A percentile compares a stretch with the other conserved stretches of the same genome.
Evolutionary conservation across 2,797 vertebrate species (phyloP).

Genomic region (Pterois miles): DNA sequence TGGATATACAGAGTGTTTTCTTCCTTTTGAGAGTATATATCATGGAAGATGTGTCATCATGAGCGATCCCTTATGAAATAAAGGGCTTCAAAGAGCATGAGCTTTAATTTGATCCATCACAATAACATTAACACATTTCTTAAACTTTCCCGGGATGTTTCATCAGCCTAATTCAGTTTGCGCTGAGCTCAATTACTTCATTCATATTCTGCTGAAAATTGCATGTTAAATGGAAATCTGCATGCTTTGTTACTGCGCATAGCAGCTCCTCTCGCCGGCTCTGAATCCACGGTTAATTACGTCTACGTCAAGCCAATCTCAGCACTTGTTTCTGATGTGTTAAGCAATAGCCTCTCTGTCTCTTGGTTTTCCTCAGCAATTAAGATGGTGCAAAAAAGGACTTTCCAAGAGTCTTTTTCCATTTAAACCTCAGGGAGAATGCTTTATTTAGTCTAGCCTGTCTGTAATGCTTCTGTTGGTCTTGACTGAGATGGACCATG

Average conservation of each 20-base stretch:
- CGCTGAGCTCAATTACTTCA: constrained; percentile 62
- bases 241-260: constrained; percentile 36
- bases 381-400: constrained; percentile 40
- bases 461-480: constrained; percentile 58
- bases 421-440: constrained; percentile 48
- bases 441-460: constrained; percentile 65
- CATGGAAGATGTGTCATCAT: background rate
- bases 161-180: constrained; percentile 68
- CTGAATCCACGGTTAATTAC: constrained; percentile 61
- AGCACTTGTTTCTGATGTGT: constrained; percentile 63
- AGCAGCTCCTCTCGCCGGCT: constrained; percentile 35
- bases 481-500: constrained; percentile 50
- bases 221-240: constrained; percentile 60
- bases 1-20: background rate
- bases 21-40: background rate
- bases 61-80: constrained; percentile 5
- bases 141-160: constrained; percentile 56
- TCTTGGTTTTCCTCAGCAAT: constrained; percentile 58
- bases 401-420: constrained; percentile 61
- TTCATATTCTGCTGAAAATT: constrained; percentile 61
- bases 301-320: constrained; percentile 55
- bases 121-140: constrained; percentile 47
- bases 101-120: constrained; percentile 28
- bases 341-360: constrained; percentile 54
- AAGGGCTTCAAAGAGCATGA: constrained; percentile 23